A percentile compares a stretch with the other conserved stretches of the same genome.
Conservation (phyloP, 2,113 vertebrate species). For the Coptodon bakossiorum region DNA sequence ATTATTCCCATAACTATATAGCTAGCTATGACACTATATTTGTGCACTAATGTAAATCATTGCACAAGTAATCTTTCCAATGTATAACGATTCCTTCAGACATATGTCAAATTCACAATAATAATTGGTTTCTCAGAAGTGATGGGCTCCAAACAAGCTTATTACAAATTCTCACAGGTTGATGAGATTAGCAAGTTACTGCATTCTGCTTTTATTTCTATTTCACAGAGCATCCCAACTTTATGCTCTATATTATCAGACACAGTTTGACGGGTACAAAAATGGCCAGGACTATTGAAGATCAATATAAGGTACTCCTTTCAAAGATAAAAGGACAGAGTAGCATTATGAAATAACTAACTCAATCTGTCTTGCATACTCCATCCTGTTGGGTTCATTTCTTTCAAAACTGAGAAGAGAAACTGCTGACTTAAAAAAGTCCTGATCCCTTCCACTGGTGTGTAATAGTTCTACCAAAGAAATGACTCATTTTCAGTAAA, state of each 20-base stretch:
- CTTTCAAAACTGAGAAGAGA: not conserved
- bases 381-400: not conserved
- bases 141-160: not conserved
- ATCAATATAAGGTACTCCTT: not conserved
- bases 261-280: not conserved
- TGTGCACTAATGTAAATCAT: not conserved
- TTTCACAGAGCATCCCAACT: not conserved
- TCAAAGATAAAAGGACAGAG: not conserved
- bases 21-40: not conserved
- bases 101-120: not conserved
- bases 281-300: not conserved
- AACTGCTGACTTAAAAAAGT: not conserved
- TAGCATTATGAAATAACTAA: not conserved
- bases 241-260: not conserved
- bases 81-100: accelerated
- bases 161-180: not conserved
- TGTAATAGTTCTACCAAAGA: not conserved
- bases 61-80: not conserved
- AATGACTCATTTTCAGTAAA: not conserved
- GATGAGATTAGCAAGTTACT: not conserved
- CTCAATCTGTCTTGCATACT: not conserved
- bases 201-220: not conserved
- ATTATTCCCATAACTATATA: not conserved
- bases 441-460: not conserved
- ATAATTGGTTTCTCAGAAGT: not conserved